phyloP scores from a whole-genome alignment of 2,888 invertebrate genomes.

The Synergus umbraculus region DNA sequence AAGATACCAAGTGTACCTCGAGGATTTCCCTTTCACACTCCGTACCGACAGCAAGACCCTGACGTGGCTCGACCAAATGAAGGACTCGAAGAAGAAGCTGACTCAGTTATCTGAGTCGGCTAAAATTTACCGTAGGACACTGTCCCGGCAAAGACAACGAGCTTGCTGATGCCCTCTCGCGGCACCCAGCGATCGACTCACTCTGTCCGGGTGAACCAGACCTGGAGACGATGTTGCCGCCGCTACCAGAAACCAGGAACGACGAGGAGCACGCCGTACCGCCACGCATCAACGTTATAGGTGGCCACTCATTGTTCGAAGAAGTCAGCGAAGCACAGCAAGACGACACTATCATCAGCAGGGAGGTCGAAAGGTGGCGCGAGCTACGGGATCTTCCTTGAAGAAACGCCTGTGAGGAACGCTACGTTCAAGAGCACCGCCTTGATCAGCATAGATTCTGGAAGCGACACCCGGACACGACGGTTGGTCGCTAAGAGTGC shows the following conservation, averaged over 20 bases:
- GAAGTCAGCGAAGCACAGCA: slow-evolving; percentile 6
- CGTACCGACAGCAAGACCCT: background rate
- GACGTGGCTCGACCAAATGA: slow-evolving; percentile 23
- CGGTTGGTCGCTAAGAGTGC: background rate
- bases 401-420: background rate
- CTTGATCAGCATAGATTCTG: background rate
- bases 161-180: slow-evolving; percentile 37
- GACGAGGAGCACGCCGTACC: background rate
- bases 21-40: too few relatives aligned
- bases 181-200: background rate
- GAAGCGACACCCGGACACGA: background rate
- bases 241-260: background rate
- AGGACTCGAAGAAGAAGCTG: slow-evolving; percentile 24
- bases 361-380: background rate
- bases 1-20: too few relatives aligned
- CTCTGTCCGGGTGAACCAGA: background rate
- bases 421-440: background rate
- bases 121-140: background rate
- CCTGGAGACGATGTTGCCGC: background rate
- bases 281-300: background rate
- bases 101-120: slow-evolving; percentile 36
- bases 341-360: background rate
- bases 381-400: fast-evolving
- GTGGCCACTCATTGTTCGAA: background rate
- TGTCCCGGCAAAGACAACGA: slow-evolving; percentile 5